A percentile compares a stretch with the other conserved stretches of the same genome.
These are phyloP conservation scores for Onychostoma macrolepis DNA, from an alignment of 2,113 vertebrate genomes.

Conservation along the genomic window DNA sequence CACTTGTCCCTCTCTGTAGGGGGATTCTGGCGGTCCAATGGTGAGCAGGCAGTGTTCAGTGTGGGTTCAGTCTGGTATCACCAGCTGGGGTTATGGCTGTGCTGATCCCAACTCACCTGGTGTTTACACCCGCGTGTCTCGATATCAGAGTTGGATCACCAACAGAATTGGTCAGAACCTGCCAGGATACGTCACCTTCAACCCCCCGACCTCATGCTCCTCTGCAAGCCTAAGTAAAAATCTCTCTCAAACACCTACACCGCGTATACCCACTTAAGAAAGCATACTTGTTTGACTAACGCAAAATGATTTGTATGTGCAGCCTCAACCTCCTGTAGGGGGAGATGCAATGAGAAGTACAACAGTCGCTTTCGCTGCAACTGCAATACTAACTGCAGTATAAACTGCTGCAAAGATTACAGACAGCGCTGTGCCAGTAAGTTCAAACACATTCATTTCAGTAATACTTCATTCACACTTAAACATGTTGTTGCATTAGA, in stretches of 20 bases:
- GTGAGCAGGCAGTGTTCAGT: conserved; percentile 26
- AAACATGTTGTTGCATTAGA: too few relatives aligned
- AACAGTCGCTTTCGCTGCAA: neutral
- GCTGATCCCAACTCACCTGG: conserved; percentile 19
- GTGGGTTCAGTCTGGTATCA: conserved; percentile 54
- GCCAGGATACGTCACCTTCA: conserved; percentile 40
- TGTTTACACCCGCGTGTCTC: conserved; percentile 38
- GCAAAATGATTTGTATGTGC: neutral
- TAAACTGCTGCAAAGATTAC: conserved; percentile 6
- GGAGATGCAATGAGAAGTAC: conserved; percentile 18
- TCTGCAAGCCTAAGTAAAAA: conserved; percentile 10
- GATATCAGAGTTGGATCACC: conserved; percentile 45
- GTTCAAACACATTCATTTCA: neutral
- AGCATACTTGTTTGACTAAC: neutral
- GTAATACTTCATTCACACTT: neutral
- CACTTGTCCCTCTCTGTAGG: conserved; percentile 27
- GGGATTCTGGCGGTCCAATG: conserved; percentile 53
- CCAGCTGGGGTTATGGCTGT: conserved; percentile 51
- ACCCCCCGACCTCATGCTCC: neutral
- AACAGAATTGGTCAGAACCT: neutral
- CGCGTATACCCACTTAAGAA: neutral
- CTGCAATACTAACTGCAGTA: neutral
- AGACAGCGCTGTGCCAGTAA: conserved; percentile 8
- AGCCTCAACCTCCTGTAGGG: neutral
- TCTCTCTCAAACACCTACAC: neutral